A percentile compares a stretch with the other conserved stretches of the same genome.
phyloP scores from a whole-genome alignment of 2,888 invertebrate genomes.

The Drosophila nr. medialis region DNA sequence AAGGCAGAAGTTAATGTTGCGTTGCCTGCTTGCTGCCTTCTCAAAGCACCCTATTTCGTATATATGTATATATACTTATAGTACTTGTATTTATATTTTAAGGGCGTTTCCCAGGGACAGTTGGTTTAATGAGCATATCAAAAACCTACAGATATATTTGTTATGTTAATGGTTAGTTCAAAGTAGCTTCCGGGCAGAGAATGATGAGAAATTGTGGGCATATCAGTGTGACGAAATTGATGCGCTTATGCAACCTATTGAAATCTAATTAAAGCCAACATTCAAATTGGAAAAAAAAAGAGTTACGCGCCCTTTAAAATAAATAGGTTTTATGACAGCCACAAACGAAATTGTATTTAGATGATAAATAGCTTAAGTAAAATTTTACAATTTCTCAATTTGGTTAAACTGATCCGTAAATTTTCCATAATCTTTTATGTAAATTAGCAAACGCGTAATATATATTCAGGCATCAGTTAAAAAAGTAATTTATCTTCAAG shows the following conservation, averaged over 20 bases:
- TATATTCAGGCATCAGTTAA: neutral
- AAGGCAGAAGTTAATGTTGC: slow-evolving; percentile 41
- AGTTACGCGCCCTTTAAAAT: slow-evolving; percentile 32
- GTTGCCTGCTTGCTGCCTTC: slow-evolving; percentile 10
- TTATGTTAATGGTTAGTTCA: slow-evolving; percentile 24
- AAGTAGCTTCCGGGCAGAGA: slow-evolving; percentile 52
- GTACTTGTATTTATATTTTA: slow-evolving; percentile 9
- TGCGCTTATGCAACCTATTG: slow-evolving; percentile 52
- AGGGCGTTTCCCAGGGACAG: slow-evolving; percentile 59
- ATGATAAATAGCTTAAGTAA: slow-evolving; percentile 34
- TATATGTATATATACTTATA: neutral
- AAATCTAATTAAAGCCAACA: slow-evolving; percentile 50
- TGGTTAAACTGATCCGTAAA: neutral
- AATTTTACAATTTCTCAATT: slow-evolving; percentile 18
- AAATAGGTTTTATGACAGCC: slow-evolving; percentile 37
- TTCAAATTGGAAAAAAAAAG: neutral
- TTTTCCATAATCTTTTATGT: slow-evolving; percentile 17
- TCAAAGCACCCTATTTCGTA: slow-evolving; percentile 9
- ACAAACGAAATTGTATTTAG: slow-evolving; percentile 18
- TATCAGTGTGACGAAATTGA: slow-evolving; percentile 58
- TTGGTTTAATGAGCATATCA: slow-evolving; percentile 42
- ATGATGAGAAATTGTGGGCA: slow-evolving; percentile 46
- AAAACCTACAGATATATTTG: slow-evolving; percentile 24
- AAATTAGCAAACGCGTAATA: neutral
- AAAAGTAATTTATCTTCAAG: neutral